These are phyloP conservation scores for Abrostola tripartita DNA, from an alignment of 2,888 invertebrate species.

Conservation along the genomic window DNA sequence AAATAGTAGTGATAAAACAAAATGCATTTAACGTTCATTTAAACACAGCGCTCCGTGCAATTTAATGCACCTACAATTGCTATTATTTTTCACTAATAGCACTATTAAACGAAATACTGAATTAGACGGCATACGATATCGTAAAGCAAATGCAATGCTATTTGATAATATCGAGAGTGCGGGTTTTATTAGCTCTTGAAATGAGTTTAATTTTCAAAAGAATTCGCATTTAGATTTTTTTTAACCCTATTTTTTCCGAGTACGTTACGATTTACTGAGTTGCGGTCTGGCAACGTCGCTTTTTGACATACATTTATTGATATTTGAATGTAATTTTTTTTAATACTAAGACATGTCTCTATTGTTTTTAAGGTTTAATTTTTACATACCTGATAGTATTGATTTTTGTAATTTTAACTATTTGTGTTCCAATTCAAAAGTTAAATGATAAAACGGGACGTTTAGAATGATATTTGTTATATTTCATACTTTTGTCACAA, in stretches of 20 bases:
- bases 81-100: slow-evolving; percentile 64
- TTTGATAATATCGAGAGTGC: slow-evolving; percentile 14
- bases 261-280: too few species aligned
- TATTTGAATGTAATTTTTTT: too few species aligned
- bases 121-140: slow-evolving; percentile 35
- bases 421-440: too few species aligned
- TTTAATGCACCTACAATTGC: slow-evolving; percentile 54
- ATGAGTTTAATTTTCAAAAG: not conserved
- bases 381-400: too few species aligned
- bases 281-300: too few species aligned
- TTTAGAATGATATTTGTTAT: too few species aligned
- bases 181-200: slow-evolving; percentile 3
- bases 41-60: slow-evolving; percentile 42
- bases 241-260: not conserved
- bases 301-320: too few species aligned
- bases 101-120: slow-evolving; percentile 56
- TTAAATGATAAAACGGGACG: too few species aligned
- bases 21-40: slow-evolving; percentile 42
- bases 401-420: too few species aligned
- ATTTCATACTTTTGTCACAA: too few species aligned
- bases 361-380: too few species aligned
- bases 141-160: slow-evolving; percentile 36
- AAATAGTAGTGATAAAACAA: slow-evolving; percentile 45
- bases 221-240: not conserved
- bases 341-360: too few species aligned